These are phyloP conservation scores for Anhinga anhinga DNA, from an alignment of 2,113 vertebrate species.

Conservation along the genomic window DNA sequence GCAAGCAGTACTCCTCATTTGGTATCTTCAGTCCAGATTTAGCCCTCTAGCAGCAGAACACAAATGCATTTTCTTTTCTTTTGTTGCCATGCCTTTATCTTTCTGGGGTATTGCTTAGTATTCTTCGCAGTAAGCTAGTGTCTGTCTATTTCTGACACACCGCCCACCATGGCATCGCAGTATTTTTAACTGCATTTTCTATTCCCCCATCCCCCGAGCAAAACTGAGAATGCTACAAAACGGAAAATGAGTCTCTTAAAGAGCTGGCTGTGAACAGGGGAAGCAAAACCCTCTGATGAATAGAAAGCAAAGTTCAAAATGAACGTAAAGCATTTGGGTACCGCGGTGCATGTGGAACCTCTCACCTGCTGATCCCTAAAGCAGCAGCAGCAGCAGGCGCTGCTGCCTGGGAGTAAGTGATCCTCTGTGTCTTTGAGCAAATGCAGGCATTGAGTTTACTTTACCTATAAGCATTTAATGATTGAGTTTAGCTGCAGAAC, in stretches of 20 bases:
- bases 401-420: neutral
- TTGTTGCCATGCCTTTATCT: constrained; percentile 42
- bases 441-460: neutral
- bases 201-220: neutral
- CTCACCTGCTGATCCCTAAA: neutral
- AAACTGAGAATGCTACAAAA: neutral
- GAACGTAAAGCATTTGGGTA: neutral
- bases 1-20: neutral
- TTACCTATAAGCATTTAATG: neutral
- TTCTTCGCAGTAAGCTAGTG: constrained; percentile 20
- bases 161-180: constrained; percentile 28
- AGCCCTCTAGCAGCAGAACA: neutral
- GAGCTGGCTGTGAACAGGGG: neutral
- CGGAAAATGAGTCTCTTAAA: neutral
- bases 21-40: neutral
- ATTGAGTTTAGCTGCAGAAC: neutral
- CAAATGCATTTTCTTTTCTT: neutral
- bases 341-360: neutral
- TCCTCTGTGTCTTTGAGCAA: neutral
- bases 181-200: constrained; percentile 61
- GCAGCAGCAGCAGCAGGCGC: neutral
- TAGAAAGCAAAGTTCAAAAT: neutral
- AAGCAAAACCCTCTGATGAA: neutral
- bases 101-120: constrained; percentile 35
- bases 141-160: constrained; percentile 64